Evolutionary conservation across 1,140 invertebrate genomes (phyloP), one percentile per base, ranked within the genome.

Genomic region (Sarcophaga peregrina): DNA sequence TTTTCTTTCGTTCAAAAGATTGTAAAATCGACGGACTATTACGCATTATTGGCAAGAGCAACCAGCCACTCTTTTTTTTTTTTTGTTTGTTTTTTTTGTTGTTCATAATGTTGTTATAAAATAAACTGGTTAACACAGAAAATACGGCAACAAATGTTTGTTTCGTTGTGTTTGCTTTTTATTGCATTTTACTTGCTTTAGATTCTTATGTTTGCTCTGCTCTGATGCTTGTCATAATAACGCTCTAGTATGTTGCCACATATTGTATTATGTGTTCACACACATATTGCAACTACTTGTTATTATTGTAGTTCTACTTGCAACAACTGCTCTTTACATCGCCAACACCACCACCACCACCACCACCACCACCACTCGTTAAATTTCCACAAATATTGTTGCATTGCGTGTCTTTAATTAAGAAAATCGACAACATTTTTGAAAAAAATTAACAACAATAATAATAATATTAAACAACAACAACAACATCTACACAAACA

Each of bases 381-480:
- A 68, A 81, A 81, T 81, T 81, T 81, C 11, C 25, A 76, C 37
- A 76, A 76, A 76, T 45, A 37, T 62, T 81, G 11, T 81, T 81
- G 80, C 80, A 5, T 81, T 81, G 80, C 80, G 81, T 82, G 81
- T 50, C 58, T 82, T 82, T 82, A 82, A 82, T 82, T 82, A 82
- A 82, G 47, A 11, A 76, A 76, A 76, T 17, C 62, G 11, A 72
- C 58, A 13, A 15, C 58, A 62, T 15, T 15, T 5, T 17, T 11
- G 20, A 15, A 15, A 62, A 15, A 74, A 5, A 37, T 15, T 47
- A 47, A 6, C 5, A 25, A 48, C 7, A 17, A 15, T 72, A 72
- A 25, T 50, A 25, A 47, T 9, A 78, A 78, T 78, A 20, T 8
- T 47, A 25, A 20, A 0, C 7, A 78, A 17, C 74, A 7, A 13